phyloP scores from a whole-genome alignment of 1,140 invertebrate genomes.

The Galendromus occidentalis region DNA sequence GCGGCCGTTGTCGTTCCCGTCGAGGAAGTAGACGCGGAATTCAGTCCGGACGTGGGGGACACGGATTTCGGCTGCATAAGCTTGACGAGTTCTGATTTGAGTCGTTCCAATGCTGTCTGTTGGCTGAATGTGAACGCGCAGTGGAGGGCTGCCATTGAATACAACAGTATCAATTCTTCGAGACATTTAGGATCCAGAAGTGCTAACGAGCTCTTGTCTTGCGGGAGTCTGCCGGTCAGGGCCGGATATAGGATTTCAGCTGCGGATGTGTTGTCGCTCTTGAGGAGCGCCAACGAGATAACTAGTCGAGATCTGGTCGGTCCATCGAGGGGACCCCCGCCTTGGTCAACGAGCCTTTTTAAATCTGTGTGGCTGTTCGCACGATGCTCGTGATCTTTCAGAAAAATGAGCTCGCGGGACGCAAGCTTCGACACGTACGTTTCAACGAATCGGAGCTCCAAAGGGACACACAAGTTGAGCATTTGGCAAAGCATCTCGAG shows the following conservation, averaged over 20 bases:
- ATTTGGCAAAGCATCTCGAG: constrained; percentile 1
- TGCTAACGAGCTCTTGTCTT: not conserved
- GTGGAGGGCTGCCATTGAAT: not conserved
- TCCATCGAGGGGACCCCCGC: not conserved
- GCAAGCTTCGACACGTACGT: not conserved
- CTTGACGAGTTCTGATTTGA: not conserved
- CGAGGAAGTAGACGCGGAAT: not conserved
- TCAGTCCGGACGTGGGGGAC: not conserved
- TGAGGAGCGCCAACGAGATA: not conserved
- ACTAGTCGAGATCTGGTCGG: not conserved
- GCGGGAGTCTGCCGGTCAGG: not conserved
- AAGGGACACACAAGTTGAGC: not conserved
- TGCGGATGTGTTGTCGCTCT: not conserved
- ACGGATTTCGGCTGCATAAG: not conserved
- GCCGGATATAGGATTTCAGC: not conserved
- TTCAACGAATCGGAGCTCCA: not conserved
- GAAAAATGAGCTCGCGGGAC: not conserved
- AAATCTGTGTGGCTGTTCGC: not conserved
- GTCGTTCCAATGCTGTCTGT: not conserved
- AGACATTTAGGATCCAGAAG: not conserved
- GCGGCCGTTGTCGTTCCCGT: not conserved
- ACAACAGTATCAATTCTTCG: not conserved
- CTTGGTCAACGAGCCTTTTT: not conserved
- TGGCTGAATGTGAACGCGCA: not conserved
- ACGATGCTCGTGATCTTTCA: not conserved